Base-by-base conservation (phyloP, 2,888 invertebrate species). In the Beris chalybata region DNA sequence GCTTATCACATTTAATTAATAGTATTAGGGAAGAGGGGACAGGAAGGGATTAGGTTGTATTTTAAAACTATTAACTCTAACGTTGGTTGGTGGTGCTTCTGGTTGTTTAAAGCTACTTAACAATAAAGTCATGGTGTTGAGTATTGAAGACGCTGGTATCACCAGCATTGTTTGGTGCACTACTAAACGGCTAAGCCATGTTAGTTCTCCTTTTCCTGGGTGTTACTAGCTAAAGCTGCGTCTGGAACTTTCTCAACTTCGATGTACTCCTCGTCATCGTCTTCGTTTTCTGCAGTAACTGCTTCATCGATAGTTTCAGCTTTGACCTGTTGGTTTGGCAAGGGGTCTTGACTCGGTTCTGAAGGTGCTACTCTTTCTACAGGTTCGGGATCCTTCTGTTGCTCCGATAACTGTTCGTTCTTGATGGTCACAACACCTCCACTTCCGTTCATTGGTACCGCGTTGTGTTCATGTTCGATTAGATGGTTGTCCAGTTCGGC, bases 401-500 rank as follows among this genome's bases (percentile, higher is more conserved):
- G 9, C 15, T 48, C 45, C 30, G n/a, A 6, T 9, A 15, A 7
- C 32, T 48, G 64, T 52, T 65, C 65, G 22, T 15, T 57, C 15
- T 64, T 59, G n/a, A 45, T 32, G 4, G 56, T 43, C 11, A 44
- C 53, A 4, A 48, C 54, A 32, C 29, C 50, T 0, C 47, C 54
- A 22, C 11, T 61, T 12, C 50, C 38, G 29, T 52, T 61, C 4
- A 38, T 56, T 15, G 52, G 9, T 1, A 31, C 5, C 2, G 48
- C 13, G 15, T 43, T 61, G n/a, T 55, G 64, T 70, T 87, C 86
- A 70, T 87, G 87, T 12, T 85, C 83, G 58, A 86, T 84, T 9
- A 86, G 83, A 77, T 97, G 97, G 77, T 96, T 95, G 73, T 95
- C 93, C 4, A 96, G 81, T 77, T 97, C 95, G 0, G 94, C 90